Conservation (phyloP, 2,888 invertebrate genomes). For the Trissolcus japonicus region DNA sequence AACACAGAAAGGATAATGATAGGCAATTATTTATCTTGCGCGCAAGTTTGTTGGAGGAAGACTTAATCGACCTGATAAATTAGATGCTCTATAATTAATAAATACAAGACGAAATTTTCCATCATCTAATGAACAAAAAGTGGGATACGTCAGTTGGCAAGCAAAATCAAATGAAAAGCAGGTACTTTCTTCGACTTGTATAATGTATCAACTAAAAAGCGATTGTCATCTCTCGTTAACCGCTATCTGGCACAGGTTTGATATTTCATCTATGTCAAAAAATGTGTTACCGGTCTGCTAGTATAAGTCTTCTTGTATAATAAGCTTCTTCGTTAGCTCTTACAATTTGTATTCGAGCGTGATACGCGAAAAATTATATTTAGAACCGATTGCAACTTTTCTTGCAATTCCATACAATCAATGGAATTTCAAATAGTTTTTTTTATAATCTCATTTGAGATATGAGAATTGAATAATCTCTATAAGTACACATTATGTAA, state of each 20-base stretch:
- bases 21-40: constrained; percentile 9
- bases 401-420: too few species aligned
- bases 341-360: too few species aligned
- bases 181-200: constrained; percentile 8
- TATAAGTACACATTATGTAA: constrained; percentile 1
- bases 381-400: too few species aligned
- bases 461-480: too few species aligned
- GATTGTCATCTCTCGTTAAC: constrained; percentile 16
- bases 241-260: constrained; percentile 5
- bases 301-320: too few species aligned
- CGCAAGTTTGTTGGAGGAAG: constrained; percentile 13
- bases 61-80: constrained; percentile 9
- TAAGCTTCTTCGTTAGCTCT: too few species aligned
- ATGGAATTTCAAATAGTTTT: too few species aligned
- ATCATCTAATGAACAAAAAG: neutral
- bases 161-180: neutral
- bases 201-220: constrained; percentile 21
- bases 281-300: neutral
- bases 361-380: too few species aligned
- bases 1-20: constrained; percentile 21
- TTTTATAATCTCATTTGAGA: too few species aligned
- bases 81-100: neutral
- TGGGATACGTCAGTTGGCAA: too few species aligned
- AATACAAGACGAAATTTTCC: neutral
- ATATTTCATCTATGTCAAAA: constrained; percentile 7